Conservation (phyloP, 2,888 invertebrate genomes). For the Drosophila kambysellisi region DNA sequence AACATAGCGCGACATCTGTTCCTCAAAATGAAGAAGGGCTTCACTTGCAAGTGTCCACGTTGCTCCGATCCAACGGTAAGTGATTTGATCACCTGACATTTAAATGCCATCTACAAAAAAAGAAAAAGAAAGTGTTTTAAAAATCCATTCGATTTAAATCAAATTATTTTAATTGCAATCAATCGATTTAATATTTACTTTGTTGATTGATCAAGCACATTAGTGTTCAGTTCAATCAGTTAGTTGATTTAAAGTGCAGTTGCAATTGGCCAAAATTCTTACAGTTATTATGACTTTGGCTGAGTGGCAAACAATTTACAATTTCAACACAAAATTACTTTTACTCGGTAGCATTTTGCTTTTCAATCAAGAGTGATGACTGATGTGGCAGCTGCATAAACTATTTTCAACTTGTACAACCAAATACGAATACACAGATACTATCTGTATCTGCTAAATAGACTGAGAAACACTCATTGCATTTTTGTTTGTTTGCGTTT, state of each 20-base stretch:
- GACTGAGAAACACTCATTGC: neutral
- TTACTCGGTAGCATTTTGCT: neutral
- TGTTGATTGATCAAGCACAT: neutral
- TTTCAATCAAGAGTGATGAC: constrained; percentile 44
- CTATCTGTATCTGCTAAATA: neutral
- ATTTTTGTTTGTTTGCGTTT: neutral
- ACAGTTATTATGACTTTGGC: constrained; percentile 41
- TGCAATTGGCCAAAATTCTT: constrained; percentile 12
- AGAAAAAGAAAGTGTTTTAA: neutral
- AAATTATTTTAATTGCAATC: neutral
- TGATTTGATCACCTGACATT: neutral
- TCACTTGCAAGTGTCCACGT: constrained; percentile 89
- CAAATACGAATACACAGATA: constrained; percentile 23
- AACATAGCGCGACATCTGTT: constrained; percentile 89
- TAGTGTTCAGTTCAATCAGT: constrained; percentile 16
- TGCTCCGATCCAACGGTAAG: constrained; percentile 90
- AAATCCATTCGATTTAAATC: neutral
- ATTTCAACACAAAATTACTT: constrained; percentile 17
- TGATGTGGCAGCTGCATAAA: constrained; percentile 69
- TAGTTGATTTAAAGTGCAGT: constrained; percentile 33
- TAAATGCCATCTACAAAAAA: neutral
- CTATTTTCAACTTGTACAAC: constrained; percentile 54
- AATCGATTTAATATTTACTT: neutral
- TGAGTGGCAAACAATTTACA: constrained; percentile 32
- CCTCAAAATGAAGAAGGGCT: constrained; percentile 88